These are phyloP conservation scores for Syngnathus scovelli DNA, from an alignment of 2,113 vertebrate species.

Conservation along the genomic window DNA sequence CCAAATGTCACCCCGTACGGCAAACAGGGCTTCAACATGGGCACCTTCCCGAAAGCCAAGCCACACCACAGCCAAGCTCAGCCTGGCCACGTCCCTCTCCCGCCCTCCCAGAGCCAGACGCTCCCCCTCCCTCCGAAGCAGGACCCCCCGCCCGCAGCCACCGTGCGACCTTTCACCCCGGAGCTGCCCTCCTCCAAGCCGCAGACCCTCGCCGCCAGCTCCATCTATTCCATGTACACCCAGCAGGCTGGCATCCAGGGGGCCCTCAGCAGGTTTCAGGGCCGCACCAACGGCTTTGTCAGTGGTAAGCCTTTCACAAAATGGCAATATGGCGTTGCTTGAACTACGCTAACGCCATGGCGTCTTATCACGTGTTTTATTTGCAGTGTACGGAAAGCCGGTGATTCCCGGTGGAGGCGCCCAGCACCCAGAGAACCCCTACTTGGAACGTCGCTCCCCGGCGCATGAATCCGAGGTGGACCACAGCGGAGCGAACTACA, in stretches of 20 bases:
- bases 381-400: constrained; percentile 88
- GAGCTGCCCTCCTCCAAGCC: constrained; percentile 84
- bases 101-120: constrained; percentile 74
- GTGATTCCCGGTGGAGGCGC: constrained; percentile 74
- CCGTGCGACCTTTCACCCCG: constrained; percentile 89
- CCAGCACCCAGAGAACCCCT: constrained; percentile 73
- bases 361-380: not conserved
- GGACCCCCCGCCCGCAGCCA: constrained; percentile 86
- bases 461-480: constrained; percentile 71
- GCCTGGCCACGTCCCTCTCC: constrained; percentile 49
- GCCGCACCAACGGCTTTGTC: constrained; percentile 75
- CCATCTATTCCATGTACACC: constrained; percentile 97
- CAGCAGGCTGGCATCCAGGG: constrained; percentile 81
- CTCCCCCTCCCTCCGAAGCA: constrained; percentile 80
- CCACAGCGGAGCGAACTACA: constrained; percentile 41
- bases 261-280: constrained; percentile 71
- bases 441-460: constrained; percentile 71
- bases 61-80: constrained; percentile 67
- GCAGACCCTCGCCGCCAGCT: constrained; percentile 83
- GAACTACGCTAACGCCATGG: not conserved
- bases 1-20: constrained; percentile 72
- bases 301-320: constrained; percentile 71
- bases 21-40: constrained; percentile 66
- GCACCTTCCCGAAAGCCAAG: constrained; percentile 77
- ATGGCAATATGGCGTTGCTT: too few species aligned